Conservation (phyloP, 2,888 invertebrate genomes). For the Harpalus rubripes region DNA sequence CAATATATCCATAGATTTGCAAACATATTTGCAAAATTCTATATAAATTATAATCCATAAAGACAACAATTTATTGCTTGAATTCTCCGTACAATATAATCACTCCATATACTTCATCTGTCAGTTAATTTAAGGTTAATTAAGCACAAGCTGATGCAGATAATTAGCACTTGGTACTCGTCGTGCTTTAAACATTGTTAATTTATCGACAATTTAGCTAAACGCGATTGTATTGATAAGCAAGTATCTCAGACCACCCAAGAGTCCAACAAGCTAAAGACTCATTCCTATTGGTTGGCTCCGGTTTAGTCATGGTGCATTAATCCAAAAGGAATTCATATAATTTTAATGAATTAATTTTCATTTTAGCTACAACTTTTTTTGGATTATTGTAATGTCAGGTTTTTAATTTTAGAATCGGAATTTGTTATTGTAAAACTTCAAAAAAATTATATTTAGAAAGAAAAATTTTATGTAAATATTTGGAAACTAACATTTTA, state of each 20-base stretch:
- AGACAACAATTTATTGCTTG: slow-evolving; percentile 9
- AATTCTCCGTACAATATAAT: slow-evolving; percentile 29
- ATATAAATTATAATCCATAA: slow-evolving; percentile 34
- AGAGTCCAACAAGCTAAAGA: neutral
- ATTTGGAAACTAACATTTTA: neutral
- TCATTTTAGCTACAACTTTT: slow-evolving; percentile 6
- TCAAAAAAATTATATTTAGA: slow-evolving; percentile 27
- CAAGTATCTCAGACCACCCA: slow-evolving; percentile 45
- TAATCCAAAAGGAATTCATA: slow-evolving; percentile 25
- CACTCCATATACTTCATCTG: slow-evolving; percentile 51
- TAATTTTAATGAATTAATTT: slow-evolving; percentile 50
- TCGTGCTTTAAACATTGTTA: slow-evolving; percentile 53
- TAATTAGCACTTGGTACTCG: slow-evolving; percentile 53
- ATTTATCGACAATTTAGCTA: slow-evolving; percentile 57
- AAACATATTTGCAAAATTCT: neutral
- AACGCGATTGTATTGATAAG: slow-evolving; percentile 53
- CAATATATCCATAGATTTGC: neutral
- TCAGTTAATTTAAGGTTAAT: slow-evolving; percentile 52
- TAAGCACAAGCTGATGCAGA: slow-evolving; percentile 44
- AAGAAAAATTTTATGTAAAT: slow-evolving; percentile 24
- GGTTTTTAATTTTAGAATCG: slow-evolving; percentile 1
- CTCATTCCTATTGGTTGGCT: slow-evolving; percentile 13
- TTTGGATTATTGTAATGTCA: slow-evolving; percentile 10
- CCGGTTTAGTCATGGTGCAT: slow-evolving; percentile 38
- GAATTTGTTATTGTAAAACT: slow-evolving; percentile 24